phyloP scores from a whole-genome alignment of 2,888 invertebrate species.

The Amiota mariae region DNA sequence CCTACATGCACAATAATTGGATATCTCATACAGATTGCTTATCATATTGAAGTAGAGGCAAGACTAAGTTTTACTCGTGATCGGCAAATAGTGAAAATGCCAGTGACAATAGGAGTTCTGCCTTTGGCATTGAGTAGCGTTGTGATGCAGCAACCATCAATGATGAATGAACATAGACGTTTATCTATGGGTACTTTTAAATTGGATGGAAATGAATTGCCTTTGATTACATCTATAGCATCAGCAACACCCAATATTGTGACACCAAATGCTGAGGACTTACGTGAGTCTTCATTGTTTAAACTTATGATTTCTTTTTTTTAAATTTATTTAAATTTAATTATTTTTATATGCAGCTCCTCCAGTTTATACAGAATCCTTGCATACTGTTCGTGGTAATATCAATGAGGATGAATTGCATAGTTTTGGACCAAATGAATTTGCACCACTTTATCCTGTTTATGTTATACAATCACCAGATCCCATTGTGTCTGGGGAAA shows the following conservation, averaged over 20 bases:
- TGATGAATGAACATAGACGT: slow-evolving; percentile 40
- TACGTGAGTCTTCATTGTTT: slow-evolving; percentile 35
- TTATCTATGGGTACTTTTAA: slow-evolving; percentile 45
- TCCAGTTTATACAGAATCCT: slow-evolving; percentile 69
- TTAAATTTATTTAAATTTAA: slow-evolving; percentile 18
- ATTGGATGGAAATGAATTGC: slow-evolving; percentile 45
- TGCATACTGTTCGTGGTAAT: slow-evolving; percentile 62
- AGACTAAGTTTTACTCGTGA: slow-evolving; percentile 54
- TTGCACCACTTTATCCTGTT: slow-evolving; percentile 71
- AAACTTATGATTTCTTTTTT: background rate
- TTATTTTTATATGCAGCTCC: slow-evolving; percentile 51
- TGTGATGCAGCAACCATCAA: slow-evolving; percentile 54
- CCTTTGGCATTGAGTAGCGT: slow-evolving; percentile 55
- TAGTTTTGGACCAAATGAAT: slow-evolving; percentile 61
- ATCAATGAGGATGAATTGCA: slow-evolving; percentile 66
- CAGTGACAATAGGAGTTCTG: slow-evolving; percentile 70
- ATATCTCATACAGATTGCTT: slow-evolving; percentile 66
- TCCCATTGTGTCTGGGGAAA: slow-evolving; percentile 36
- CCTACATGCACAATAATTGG: slow-evolving; percentile 66
- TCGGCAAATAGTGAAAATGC: slow-evolving; percentile 65
- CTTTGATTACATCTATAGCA: slow-evolving; percentile 46
- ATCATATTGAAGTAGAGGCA: slow-evolving; percentile 68
- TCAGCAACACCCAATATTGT: slow-evolving; percentile 34
- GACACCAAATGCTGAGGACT: slow-evolving; percentile 37
- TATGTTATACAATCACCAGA: slow-evolving; percentile 57